A percentile compares a stretch with the other conserved stretches of the same genome.
These are phyloP conservation scores for Parnassius mnemosyne DNA, from an alignment of 2,888 invertebrate species.

Conservation along the genomic window DNA sequence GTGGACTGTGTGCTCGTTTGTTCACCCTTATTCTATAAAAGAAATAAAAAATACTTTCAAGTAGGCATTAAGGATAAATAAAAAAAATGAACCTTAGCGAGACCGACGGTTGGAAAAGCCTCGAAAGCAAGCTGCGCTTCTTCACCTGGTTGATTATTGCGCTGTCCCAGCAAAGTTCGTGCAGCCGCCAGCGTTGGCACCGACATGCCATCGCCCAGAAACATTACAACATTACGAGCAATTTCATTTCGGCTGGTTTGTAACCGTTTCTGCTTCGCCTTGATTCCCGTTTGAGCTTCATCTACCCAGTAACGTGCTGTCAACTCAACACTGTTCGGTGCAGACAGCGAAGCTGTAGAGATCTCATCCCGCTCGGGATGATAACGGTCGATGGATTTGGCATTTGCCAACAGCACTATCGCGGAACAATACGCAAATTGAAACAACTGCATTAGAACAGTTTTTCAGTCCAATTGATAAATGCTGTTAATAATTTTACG, in stretches of 20 bases:
- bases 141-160: constrained; percentile 51
- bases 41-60: not conserved
- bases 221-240: constrained; percentile 82
- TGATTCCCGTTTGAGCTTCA: constrained; percentile 60
- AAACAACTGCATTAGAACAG: no score
- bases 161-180: constrained; percentile 50
- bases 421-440: no score
- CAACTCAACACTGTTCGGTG: constrained; percentile 5
- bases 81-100: constrained; percentile 78
- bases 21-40: no score
- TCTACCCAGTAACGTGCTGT: constrained; percentile 57
- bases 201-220: constrained; percentile 89
- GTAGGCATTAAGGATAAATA: no score
- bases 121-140: constrained; percentile 82
- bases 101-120: constrained; percentile 79
- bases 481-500: not conserved
- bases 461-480: no score
- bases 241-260: constrained; percentile 49
- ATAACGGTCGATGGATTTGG: constrained; percentile 1
- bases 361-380: constrained; percentile 8
- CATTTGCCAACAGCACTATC: no score
- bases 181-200: constrained; percentile 84
- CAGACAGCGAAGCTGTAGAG: constrained; percentile 31
- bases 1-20: no score
- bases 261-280: constrained; percentile 46